Base-by-base conservation (phyloP, 2,888 invertebrate species). In the Calliphora vomitoria region DNA sequence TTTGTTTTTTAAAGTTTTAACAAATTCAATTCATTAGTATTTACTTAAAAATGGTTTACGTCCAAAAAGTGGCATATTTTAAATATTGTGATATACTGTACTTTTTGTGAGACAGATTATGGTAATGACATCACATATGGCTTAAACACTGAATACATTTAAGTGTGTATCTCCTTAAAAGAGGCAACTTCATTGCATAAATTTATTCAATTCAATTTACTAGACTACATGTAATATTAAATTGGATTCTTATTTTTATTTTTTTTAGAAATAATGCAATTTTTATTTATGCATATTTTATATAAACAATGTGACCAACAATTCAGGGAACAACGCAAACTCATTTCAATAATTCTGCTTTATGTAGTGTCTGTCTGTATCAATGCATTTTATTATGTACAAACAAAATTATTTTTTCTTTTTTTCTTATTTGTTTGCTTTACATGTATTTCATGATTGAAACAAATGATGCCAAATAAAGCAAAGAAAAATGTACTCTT, bases 381-480 rank as follows among this genome's bases (percentile, higher is more conserved):
- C 11, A 44, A 44, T 4, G 13, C 13, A 44, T 41, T 41, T 31
- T 41, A 38, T 76, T 66, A 69, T 71, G 62, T 62, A 62, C 62
- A 69, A 69, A 82, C 20, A 62, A 71, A 76, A 69, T 76, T 13
- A 50, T 15, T 38, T 64, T 38, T 64, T 62, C 15, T 62, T 35
- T 3, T 10, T 25, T 62, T 50, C 31, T 35, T 31, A 41, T 31
- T 25, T 11, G 47, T 55, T n/a, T 69, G 0, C 47, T 44, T 15
- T 25, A 75, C 60, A 82, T 76, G 50, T 82, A 31, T 25, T 81
- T 55, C 55, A 58, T 83, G 76, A 83, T 83, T 83, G 78, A 83
- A 83, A 83, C 83, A 83, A 83, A 83, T 78, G 83, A 83, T 64
- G 71, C 55, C 55, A 83, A 83, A 78, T 83, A 83, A 62, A 69